Base-by-base conservation (phyloP, 2,888 invertebrate species). In the Halictus quadricinctus region DNA sequence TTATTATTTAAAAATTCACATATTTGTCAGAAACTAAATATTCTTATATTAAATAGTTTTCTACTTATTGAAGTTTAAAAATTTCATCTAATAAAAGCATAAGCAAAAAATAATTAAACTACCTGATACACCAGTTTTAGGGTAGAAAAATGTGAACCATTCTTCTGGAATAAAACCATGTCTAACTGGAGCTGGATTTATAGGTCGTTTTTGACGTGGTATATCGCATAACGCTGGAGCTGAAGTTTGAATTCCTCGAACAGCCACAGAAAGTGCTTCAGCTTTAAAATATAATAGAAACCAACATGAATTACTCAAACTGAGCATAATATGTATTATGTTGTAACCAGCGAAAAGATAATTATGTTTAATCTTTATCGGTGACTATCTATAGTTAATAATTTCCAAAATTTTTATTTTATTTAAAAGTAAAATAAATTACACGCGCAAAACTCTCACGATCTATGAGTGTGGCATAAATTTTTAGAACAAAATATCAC, bases 111-210 rank as follows among this genome's bases (percentile, higher is more conserved):
- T 18, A 5, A 15, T 60, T 21, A 66, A 36, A 77, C 88, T 86
- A 93, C 97, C 97, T 89, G 97, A 96, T 41, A 96, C 97, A 86
- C 97, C 97, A 90, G 99, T 99, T 95, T 99, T 99, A 88, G 97
- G 96, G 95, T 99, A 98, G 95, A 99, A 98, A 92, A 98, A 96
- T 90, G 97, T 96, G 95, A 99, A 99, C 99, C 99, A 99, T 95
- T 98, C 97, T 91, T 99, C 99, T 69, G 99, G 99, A 88, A 99
- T 92, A 93, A 99, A 98, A 72, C 98, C 98, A 92, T 98, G 95
- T 79, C 99, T 97, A 81, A 98, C 98, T 95, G 97, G 97, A 85
- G 97, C 97, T 36, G 97, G 97, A 89, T 96, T 95, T 87, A 96
- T 96, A 29, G 95, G 96, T 89, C 97, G 96, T 79, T 96, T 95